Base-by-base conservation (phyloP, 53 echinoderm and acorn worm species). In the Actinopyga echinites region DNA sequence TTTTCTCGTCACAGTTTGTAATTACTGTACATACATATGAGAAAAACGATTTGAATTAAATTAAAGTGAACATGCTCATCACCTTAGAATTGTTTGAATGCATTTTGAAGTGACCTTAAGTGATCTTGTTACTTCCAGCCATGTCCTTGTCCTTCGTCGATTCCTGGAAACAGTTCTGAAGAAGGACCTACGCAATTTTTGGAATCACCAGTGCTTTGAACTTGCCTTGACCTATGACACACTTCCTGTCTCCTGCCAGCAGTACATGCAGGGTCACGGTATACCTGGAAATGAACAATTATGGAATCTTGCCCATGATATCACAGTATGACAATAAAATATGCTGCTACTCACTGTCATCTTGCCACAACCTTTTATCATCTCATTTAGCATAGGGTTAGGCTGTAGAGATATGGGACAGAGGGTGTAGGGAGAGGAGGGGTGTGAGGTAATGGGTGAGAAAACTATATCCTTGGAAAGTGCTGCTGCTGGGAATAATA, bases 181-280 rank as follows among this genome's bases (percentile, higher is more conserved):
- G 24, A 66, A n/a, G 3, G 95, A 99, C 83, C 60, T 95, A 53
- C 99, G 95, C 34, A 86, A 92, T 59, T 99, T 86, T 85, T 99
- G 92, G 83, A 91, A 95, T 85, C 77, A 92, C 53, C 88, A 89
- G 24, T 99, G 99, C 74, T 94, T 99, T 84, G 75, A 80, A 74
- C 61, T 92, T n/a, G 78, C 87, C 65, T 66, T 99, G 79, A 95
- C 92, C 82, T 84, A 94, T 69, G 79, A 56, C 35, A 29, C 74
- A 0, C 83, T 89, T 71, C 99, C 99, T 15, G 37, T 88, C 6
- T 84, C 84, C 49, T 99, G 95, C 81, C 80, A 92, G 66, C 69
- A 89, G 59, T 96, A 91, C 79, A 59, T 81, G 36, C 19, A 83
- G 32, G 96, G 92, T 54, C 93, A 96, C 30, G 93, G 96, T 36